Base-by-base conservation (phyloP, 2,113 vertebrate genomes). In the Danionella cerebrum region DNA sequence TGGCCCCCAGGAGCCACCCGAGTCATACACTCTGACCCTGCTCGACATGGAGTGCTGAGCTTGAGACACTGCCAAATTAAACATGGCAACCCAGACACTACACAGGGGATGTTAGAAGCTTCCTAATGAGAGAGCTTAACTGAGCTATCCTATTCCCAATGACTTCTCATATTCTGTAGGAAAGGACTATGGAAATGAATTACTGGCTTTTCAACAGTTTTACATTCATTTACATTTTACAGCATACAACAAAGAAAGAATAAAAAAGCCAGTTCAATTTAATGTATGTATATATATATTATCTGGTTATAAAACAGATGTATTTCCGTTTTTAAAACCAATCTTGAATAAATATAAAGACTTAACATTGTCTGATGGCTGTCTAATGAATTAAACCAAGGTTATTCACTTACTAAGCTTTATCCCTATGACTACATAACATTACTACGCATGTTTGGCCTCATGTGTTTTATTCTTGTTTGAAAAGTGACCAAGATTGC, bases 1-100 rank as follows among this genome's bases (percentile, higher is more conserved):
- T 10, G 27, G 25, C 5, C 38, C 25, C 14, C 24, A 25, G 60
- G 60, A 63, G 19, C 19, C 53, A n/a, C n/a, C n/a, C n/a, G n/a
- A n/a, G n/a, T 4, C 29, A 33, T 9, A 13, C 52, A 18, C 22
- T 21, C 44, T 65, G 27, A 67, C 57, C 39, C 24, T 14, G 11
- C 5, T 42, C 24, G 67, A 68, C 33, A 24, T 25, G 24, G 66
- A 14, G 45, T 21, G 12, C 57, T 45, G 12, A 63, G 59, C 22
- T 24, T 39, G 38, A 42, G 38, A 39, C 58, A 60, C 36, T 9
- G 67, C 5, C 3, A 68, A 73, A 71, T 73, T 68, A 59, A 41
- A 38, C 44, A 53, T n/a, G 47, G 59, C 64, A 68, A 31, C 58
- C 31, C 10, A 18, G 1, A 8, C 38, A 16, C 67, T 41, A 21